A percentile compares a stretch with the other conserved stretches of the same genome.
These are phyloP conservation scores for Gambusia holbrooki DNA, from an alignment of 2,113 vertebrate genomes.

Conservation along the genomic window DNA sequence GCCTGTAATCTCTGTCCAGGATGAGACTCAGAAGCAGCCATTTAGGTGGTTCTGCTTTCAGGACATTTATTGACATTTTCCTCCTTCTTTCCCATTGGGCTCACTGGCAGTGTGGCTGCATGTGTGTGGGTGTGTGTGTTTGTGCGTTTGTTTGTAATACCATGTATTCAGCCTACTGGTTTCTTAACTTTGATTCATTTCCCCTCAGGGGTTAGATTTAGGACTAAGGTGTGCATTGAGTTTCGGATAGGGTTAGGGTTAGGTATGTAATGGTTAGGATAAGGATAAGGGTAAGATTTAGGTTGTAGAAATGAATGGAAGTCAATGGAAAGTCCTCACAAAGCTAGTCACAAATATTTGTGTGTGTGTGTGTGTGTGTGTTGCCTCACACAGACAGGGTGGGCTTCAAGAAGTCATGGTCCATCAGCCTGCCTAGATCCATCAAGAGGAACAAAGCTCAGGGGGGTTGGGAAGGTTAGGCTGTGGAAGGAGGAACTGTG, in stretches of 20 bases:
- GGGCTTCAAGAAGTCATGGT: constrained; percentile 80
- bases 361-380: constrained; percentile 58
- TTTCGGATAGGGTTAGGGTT: no score
- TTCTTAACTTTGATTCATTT: no score
- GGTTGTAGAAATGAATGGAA: no score
- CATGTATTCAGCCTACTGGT: no score
- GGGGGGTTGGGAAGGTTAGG: constrained; percentile 18
- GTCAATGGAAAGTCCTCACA: no score
- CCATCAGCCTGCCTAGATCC: constrained; percentile 74
- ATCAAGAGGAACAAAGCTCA: constrained; percentile 80
- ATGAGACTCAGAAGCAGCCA: constrained; percentile 59
- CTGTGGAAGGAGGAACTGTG: constrained; percentile 64
- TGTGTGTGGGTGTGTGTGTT: no score
- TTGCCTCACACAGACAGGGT: constrained; percentile 73
- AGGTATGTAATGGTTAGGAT: no score
- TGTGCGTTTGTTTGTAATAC: no score
- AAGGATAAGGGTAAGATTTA: no score
- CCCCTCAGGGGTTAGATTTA: no score
- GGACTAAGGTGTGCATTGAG: no score
- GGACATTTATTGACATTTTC: constrained; percentile 44
- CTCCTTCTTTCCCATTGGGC: constrained; percentile 23
- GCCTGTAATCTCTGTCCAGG: constrained; percentile 78
- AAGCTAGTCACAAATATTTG: no score
- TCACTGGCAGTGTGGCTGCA: constrained; percentile 39
- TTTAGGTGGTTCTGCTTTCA: constrained; percentile 36